Evolutionary conservation across 2,113 vertebrate species (phyloP), one percentile per base, ranked within the genome.

Genomic region (Eupsittula cactorum): DNA sequence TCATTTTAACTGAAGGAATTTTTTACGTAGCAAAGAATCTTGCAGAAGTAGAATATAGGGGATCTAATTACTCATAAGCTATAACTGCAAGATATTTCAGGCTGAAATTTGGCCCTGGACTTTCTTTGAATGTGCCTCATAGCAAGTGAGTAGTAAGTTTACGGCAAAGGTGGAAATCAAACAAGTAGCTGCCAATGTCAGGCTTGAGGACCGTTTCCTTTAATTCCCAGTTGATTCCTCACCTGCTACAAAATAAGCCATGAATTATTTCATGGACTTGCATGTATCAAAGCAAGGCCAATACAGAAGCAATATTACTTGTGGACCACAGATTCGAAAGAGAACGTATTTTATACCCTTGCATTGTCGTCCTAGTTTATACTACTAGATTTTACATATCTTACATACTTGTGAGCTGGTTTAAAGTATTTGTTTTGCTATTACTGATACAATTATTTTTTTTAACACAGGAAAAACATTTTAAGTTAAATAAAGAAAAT

Each of bases 301-400:
- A 91, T 92, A 97, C 8, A 90, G 93, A 97, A 98, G 98, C 98
- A 98, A 98, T 98, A 98, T 84, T 91, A 91, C 50, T 95, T 88
- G 86, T 95, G 67, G 94, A 98, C 79, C 96, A 95, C 33, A 97
- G 67, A 92, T 86, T 96, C 46, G 11, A 95, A 96, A 79, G n/a
- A 86, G 28, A 92, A 82, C 86, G 12, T 92, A 92, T 96, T 98
- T 98, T 97, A 91, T 95, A 97, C 35, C 91, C 88, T 97, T 98
- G 91, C 92, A 94, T 97, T 97, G 55, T 64, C 95, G 90, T 92
- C 84, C 77, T 97, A 88, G 94, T 96, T 97, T 97, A 91, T 96
- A 97, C 67, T 91, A 90, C 73, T 89, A 94, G 76, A 89, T 88
- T 98, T 96, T 98, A 95, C 37, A 47, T 97, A 93, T 77, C 78